phyloP scores from a whole-genome alignment of 1,140 invertebrate species.

The Probaryconus sp. region DNA sequence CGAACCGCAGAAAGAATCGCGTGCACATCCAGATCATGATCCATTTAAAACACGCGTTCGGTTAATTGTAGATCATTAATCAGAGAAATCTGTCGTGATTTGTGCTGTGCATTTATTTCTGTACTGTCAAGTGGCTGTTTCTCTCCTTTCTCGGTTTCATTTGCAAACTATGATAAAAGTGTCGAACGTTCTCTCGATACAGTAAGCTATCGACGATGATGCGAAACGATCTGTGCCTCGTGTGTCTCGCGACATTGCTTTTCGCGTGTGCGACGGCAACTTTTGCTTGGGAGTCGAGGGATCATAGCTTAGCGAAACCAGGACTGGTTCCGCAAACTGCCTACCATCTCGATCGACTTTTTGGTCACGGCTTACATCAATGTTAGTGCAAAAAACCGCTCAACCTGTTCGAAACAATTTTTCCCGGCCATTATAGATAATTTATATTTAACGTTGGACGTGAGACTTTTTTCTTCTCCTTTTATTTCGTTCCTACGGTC shows the following conservation, averaged over 20 bases:
- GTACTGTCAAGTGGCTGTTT: conserved; percentile 10
- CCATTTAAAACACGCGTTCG: conserved; percentile 1
- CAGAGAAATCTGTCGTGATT: background rate
- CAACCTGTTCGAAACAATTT: conserved; percentile 46
- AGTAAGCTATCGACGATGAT: conserved; percentile 42
- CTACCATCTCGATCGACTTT: conserved; percentile 29
- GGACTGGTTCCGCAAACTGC: conserved; percentile 54
- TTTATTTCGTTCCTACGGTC: too few species aligned
- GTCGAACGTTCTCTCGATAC: background rate
- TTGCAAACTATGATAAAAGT: conserved; percentile 20
- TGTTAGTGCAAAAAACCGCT: conserved; percentile 47
- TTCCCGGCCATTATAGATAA: conserved; percentile 40
- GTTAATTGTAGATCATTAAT: background rate
- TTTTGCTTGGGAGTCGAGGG: background rate
- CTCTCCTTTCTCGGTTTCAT: conserved; percentile 48
- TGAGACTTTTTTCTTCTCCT: too few species aligned
- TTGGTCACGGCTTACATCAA: conserved; percentile 51
- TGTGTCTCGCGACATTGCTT: conserved; percentile 38
- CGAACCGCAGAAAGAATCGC: conserved; percentile 56
- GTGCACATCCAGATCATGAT: conserved; percentile 31
- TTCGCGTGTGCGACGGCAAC: conserved; percentile 44
- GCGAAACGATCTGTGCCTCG: conserved; percentile 40
- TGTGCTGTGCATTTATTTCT: background rate
- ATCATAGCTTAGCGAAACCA: conserved; percentile 31
- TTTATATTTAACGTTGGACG: conserved; percentile 29